These are phyloP conservation scores for Galaxias olidus DNA, from an alignment of 2,797 vertebrate species.

Conservation along the genomic window DNA sequence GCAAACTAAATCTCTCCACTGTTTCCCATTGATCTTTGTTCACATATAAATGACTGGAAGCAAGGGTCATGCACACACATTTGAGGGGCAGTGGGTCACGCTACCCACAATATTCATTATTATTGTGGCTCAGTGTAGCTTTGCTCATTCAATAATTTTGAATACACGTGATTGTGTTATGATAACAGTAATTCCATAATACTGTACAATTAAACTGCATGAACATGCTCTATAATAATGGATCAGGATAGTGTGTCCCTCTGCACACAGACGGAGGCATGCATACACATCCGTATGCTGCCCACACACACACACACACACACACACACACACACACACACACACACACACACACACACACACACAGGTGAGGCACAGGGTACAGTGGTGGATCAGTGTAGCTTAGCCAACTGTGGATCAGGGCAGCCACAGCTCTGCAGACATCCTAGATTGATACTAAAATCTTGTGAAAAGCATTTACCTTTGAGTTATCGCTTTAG, in stretches of 20 bases:
- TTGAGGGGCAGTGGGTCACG: too few relatives aligned
- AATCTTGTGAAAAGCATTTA: constrained; percentile 67
- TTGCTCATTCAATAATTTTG: too few relatives aligned
- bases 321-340: constrained; percentile 15
- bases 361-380: neutral
- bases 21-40: constrained; percentile 47
- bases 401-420: constrained; percentile 35
- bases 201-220: neutral
- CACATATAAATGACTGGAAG: constrained; percentile 53
- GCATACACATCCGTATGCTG: neutral
- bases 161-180: neutral
- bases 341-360: neutral
- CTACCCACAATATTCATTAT: too few relatives aligned
- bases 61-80: neutral
- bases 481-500: constrained; percentile 67
- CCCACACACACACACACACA: constrained; percentile 15
- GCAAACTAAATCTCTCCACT: constrained; percentile 43
- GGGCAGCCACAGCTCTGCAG: constrained; percentile 44
- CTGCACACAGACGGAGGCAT: too few relatives aligned
- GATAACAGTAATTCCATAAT: constrained; percentile 10
- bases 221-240: too few relatives aligned
- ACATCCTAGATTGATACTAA: constrained; percentile 70
- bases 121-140: too few relatives aligned
- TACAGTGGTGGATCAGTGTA: constrained; percentile 3
- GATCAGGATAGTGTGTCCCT: too few relatives aligned